These are phyloP conservation scores for Lacanobia oleracea DNA, from an alignment of 2,888 invertebrate species.

Conservation along the genomic window DNA sequence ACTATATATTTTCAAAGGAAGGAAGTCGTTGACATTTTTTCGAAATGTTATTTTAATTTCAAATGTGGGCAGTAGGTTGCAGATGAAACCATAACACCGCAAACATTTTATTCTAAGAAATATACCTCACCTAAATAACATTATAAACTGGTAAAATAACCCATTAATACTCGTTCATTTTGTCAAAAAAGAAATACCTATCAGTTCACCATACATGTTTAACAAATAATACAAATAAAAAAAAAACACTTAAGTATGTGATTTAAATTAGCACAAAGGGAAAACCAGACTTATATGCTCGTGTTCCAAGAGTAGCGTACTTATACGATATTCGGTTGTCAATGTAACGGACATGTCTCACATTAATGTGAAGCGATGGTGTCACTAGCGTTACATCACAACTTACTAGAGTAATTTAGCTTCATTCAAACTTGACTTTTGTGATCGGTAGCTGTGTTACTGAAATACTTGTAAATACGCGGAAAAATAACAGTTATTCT, in stretches of 20 bases:
- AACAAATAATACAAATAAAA: not conserved
- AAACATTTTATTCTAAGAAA: too few relatives aligned
- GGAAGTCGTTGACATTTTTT: not conserved
- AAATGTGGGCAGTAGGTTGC: not conserved
- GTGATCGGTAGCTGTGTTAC: slow-evolving; percentile 48
- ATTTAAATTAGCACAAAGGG: slow-evolving; percentile 5
- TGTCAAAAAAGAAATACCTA: not conserved
- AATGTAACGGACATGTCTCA: slow-evolving; percentile 62
- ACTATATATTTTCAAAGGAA: not conserved
- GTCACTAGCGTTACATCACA: slow-evolving; percentile 78
- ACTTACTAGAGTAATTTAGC: slow-evolving; percentile 72
- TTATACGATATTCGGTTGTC: not conserved
- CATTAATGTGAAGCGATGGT: slow-evolving; percentile 68
- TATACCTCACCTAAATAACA: too few relatives aligned
- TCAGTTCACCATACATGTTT: not conserved
- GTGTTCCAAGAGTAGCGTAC: slow-evolving; percentile 11
- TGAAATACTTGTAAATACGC: slow-evolving; percentile 13
- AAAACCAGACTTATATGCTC: slow-evolving; percentile 37
- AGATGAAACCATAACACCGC: too few relatives aligned
- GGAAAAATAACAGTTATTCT: slow-evolving; percentile 15
- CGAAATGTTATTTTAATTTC: not conserved
- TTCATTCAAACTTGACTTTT: slow-evolving; percentile 73
- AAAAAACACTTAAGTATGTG: not conserved
- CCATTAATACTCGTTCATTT: not conserved
- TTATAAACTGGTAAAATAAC: too few relatives aligned